These are phyloP conservation scores for Aporophyla nigra DNA, from an alignment of 2,888 invertebrate species.

Conservation along the genomic window DNA sequence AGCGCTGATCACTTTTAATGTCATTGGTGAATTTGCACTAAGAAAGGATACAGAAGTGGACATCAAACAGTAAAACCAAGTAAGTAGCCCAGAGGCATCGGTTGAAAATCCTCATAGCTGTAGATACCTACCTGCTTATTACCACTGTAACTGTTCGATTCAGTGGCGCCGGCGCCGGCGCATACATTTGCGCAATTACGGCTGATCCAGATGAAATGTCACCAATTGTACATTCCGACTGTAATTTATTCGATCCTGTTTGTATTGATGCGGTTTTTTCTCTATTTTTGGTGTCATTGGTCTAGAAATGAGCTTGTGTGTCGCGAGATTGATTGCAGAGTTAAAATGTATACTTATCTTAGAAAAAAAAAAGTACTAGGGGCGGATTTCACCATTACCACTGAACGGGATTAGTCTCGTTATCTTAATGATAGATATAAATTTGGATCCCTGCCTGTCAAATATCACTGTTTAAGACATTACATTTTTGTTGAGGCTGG, in stretches of 20 bases:
- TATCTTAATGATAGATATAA: no score
- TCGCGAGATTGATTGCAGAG: neutral
- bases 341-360: neutral
- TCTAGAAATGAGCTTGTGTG: neutral
- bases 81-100: neutral
- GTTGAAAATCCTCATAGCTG: neutral
- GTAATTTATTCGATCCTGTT: slow-evolving; percentile 61
- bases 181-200: slow-evolving; percentile 56
- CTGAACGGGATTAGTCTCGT: neutral
- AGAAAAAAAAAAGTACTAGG: neutral
- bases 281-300: slow-evolving; percentile 1
- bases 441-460: no score
- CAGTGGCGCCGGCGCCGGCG: slow-evolving; percentile 31
- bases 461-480: no score
- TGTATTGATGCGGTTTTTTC: slow-evolving; percentile 26
- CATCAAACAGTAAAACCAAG: neutral
- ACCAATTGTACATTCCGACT: slow-evolving; percentile 54
- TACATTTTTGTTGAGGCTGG: no score
- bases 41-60: neutral
- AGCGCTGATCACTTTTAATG: no score
- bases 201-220: slow-evolving; percentile 49
- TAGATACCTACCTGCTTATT: neutral
- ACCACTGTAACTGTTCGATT: slow-evolving; percentile 2
- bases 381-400: neutral
- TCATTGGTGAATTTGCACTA: no score